Base-by-base conservation (phyloP, 1,140 invertebrate species). In the Hermetia illucens region DNA sequence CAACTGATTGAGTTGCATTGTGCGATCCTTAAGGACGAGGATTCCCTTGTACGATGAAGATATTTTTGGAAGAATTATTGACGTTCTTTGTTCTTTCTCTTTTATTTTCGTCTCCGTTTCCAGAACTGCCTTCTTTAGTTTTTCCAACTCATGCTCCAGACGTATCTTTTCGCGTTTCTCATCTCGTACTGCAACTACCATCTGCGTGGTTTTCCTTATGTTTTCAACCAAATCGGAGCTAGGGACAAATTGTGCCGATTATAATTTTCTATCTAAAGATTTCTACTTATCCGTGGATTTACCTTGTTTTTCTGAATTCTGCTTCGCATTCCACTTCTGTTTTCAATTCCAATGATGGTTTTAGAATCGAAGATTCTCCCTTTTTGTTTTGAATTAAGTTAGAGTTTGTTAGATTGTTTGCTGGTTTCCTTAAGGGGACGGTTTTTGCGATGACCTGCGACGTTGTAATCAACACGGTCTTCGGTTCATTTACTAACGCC, bases 21-120 rank as follows among this genome's bases (percentile, higher is more conserved):
- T 9, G 24, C 24, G 24, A 27, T 27, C 42, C 35, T 55, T 54
- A 6, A 58, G 32, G 8, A 49, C 50, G 34, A 48, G 49, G 15
- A 60, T 55, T 5, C 52, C 47, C 40, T 59, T 46, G 34, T 60
- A 49, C 15, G 43, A 53, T 36, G 44, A 33, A 21, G 53, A 49
- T 24, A 60, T 59, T 32, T 50, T 42, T 8, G 57, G 54, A 39
- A 53, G 49, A 18, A 59, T 50, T 15, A 40, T 42, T 1, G 50
- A 34, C 6, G 18, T 17, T 21, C 57, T 38, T 39, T 50, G 54
- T 24, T 43, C 21, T 31, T 60, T 47, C 19, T 13, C 13, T 3
- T 9, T 18, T 8, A 38, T 4, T 17, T 27, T 3, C n/a, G 19
- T n/a, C 44, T 60, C 51, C 34, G 45, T 30, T 24, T 46, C 46